Evolutionary conservation across 2,113 vertebrate genomes (phyloP).

Genomic region (Salvelinus fontinalis): DNA sequence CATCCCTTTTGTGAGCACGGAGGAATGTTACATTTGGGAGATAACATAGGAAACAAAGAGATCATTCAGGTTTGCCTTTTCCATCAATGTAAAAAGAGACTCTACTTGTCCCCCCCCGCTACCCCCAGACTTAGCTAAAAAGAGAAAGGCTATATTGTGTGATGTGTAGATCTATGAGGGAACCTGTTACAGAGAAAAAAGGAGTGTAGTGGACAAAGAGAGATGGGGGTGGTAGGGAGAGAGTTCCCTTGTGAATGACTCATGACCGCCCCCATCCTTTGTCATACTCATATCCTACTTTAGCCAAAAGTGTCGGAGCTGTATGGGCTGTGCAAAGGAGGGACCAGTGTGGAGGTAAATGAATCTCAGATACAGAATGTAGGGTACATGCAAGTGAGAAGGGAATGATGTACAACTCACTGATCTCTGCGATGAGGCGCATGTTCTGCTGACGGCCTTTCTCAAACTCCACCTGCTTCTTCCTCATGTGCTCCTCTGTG

Average conservation of each 20-base stretch:
- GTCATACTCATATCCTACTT: too few species aligned
- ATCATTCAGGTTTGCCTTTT: constrained; percentile 3
- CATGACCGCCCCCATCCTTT: too few species aligned
- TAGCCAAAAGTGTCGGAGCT: too few species aligned
- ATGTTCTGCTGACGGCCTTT: constrained; percentile 84
- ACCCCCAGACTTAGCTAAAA: background rate
- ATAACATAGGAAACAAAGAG: background rate
- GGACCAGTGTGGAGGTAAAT: too few species aligned
- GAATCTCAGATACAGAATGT: too few species aligned
- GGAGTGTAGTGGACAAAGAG: background rate
- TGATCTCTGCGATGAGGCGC: constrained; percentile 81
- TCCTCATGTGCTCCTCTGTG: constrained; percentile 85
- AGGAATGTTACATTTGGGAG: constrained; percentile 3
- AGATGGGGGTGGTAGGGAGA: too few species aligned
- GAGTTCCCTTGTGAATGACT: too few species aligned
- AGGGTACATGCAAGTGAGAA: too few species aligned
- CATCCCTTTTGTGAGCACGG: background rate
- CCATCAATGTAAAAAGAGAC: background rate
- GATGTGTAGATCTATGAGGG: background rate
- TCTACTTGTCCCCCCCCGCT: background rate
- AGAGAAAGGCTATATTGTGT: background rate
- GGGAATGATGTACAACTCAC: constrained; percentile 73
- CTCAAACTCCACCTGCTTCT: constrained; percentile 81
- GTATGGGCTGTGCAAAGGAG: too few species aligned
- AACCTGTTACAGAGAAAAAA: background rate